Base-by-base conservation (phyloP, 2,888 invertebrate species). In the Calliopum simillimum region DNA sequence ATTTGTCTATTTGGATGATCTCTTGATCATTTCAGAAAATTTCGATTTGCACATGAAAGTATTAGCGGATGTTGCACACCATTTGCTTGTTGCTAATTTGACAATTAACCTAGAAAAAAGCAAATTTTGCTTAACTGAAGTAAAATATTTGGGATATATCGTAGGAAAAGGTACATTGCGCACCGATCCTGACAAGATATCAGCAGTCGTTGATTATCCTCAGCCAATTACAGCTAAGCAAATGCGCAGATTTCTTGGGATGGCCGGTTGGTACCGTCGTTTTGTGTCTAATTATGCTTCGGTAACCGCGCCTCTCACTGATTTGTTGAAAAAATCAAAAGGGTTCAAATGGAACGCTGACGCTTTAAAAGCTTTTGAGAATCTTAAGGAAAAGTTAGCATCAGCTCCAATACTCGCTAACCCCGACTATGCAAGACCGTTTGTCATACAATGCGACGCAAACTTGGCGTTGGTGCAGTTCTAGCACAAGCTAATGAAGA, bases 1-100 rank as follows among this genome's bases (percentile, higher is more conserved):
- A 21, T 49, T 72, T 19, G 71, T 70, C 0, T 71, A 74, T 61
- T 68, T 75, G 21, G 75, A 74, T n/a, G 73, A 75, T 49, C 56
- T 74, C 1, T n/a, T 74, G n/a, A 16, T 72, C 0, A 21, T 56
- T 49, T 69, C 69, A 16, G 69, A 69, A 6, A 56, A 64, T 3
- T 72, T 69, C 23, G 25, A 56, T 19, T 21, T 58, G 11, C 71
- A 71, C 55, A 13, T 68, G 4, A 49, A 55, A 14, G 58, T 70
- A 1, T 16, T 73, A 3, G 16, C 44, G 13, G 23, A 47, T 23
- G 6, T 62, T 4, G 47, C 62, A 4, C 16, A 47, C 6, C 44
- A 44, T 16, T 23, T 62, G 16, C 21, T 19, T 69, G 64, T 75
- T 2, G 25, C 68, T 19, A 0, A 70, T 71, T 2, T 74, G 71